Percentiles rank a stretch among this genome's conserved stretches.
phyloP scores from a whole-genome alignment of 2,888 invertebrate species.

The Toxonevra muliebris region DNA sequence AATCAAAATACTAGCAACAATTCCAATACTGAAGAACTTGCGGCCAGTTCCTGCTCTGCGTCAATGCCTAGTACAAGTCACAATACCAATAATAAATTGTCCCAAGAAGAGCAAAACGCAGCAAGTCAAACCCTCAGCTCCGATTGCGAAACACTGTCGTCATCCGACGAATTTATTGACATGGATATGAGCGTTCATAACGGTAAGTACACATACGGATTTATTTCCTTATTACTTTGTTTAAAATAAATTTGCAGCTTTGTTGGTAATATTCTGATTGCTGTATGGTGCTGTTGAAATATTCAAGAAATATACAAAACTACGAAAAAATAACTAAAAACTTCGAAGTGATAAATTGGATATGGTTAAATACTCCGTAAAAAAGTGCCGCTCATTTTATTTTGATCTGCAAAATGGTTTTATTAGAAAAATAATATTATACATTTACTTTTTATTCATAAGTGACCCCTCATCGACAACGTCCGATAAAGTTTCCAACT shows the following conservation, averaged over 20 bases:
- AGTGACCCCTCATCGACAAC: no score
- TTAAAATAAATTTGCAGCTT: background rate
- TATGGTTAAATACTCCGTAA: background rate
- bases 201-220: conserved; percentile 51
- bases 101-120: background rate
- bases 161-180: conserved; percentile 54
- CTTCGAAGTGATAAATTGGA: background rate
- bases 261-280: conserved; percentile 43
- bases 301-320: conserved; percentile 25
- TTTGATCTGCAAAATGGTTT: no score
- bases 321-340: conserved; percentile 27
- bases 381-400: no score
- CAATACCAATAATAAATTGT: conserved; percentile 17
- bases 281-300: background rate
- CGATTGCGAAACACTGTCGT: conserved; percentile 52
- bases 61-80: conserved; percentile 11
- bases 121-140: conserved; percentile 34
- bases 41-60: conserved; percentile 49
- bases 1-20: conserved; percentile 33
- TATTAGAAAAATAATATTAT: no score
- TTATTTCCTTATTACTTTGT: conserved; percentile 3
- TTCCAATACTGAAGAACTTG: conserved; percentile 49
- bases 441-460: no score
- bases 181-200: conserved; percentile 55
- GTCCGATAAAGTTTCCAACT: no score